Percentiles rank a stretch among this genome's conserved stretches.
Conservation (phyloP, 1,140 invertebrate genomes). For the Drosophila varians region DNA sequence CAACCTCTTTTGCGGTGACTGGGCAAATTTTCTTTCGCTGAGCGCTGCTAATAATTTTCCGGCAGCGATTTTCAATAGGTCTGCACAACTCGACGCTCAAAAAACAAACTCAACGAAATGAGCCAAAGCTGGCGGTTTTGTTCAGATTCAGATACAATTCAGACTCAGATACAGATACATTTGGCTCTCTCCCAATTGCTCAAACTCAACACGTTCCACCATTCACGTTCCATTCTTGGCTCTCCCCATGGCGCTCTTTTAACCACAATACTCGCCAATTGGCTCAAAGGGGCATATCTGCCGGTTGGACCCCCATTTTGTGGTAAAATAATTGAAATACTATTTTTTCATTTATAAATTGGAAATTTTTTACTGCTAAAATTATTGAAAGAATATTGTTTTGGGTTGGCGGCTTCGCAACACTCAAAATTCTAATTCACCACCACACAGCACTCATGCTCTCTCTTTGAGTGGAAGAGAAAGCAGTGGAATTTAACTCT, state of each 20-base stretch:
- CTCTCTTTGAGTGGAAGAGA: not conserved
- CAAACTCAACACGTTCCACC: not conserved
- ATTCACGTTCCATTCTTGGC: too few species aligned
- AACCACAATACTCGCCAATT: too few species aligned
- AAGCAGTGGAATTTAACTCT: not conserved
- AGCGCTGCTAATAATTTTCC: not conserved
- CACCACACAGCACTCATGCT: not conserved
- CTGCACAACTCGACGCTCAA: slow-evolving; percentile 4
- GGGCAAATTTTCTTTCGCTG: slow-evolving; percentile 4
- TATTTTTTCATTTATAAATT: not conserved
- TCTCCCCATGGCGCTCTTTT: not conserved
- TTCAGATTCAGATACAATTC: too few species aligned
- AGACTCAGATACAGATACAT: too few species aligned
- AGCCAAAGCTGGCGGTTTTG: not conserved
- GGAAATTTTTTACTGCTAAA: too few species aligned
- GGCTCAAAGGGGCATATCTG: too few species aligned
- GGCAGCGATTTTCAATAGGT: not conserved
- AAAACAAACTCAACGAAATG: not conserved
- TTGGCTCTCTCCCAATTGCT: not conserved
- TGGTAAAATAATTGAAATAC: not conserved
- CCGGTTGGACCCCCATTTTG: not conserved
- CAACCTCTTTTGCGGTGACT: slow-evolving; percentile 6
- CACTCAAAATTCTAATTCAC: not conserved
- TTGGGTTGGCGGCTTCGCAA: not conserved
- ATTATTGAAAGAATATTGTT: too few species aligned